phyloP scores from a whole-genome alignment of 2,888 invertebrate genomes.

The Elysia crispata region DNA sequence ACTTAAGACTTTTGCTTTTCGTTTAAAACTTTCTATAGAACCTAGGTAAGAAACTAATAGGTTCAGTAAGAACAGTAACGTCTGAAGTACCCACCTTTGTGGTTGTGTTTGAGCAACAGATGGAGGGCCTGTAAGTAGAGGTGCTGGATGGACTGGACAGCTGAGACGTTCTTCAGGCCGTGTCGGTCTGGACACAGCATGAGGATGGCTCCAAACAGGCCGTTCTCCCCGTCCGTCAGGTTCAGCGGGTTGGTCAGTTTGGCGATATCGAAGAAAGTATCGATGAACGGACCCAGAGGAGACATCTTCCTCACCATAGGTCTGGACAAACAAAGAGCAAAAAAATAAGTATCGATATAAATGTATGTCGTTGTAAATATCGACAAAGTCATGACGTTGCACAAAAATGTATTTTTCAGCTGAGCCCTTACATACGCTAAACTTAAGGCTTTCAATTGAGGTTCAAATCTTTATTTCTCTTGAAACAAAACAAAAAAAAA shows the following conservation, averaged over 20 bases:
- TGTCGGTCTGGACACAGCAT: slow-evolving; percentile 74
- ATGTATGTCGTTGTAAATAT: no score
- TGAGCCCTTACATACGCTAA: no score
- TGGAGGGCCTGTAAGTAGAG: slow-evolving; percentile 73
- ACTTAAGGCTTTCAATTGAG: no score
- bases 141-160: slow-evolving; percentile 70
- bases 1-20: no score
- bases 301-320: slow-evolving; percentile 64
- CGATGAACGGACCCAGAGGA: slow-evolving; percentile 74
- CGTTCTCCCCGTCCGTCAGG: slow-evolving; percentile 72
- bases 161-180: slow-evolving; percentile 65
- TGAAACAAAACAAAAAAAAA: no score
- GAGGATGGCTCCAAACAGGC: slow-evolving; percentile 74
- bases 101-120: slow-evolving; percentile 63
- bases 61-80: no score
- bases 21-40: no score
- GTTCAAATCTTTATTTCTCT: no score
- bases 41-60: no score
- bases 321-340: slow-evolving; percentile 60
- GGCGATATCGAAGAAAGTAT: slow-evolving; percentile 83
- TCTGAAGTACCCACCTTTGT: slow-evolving; percentile 59
- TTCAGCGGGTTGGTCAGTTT: slow-evolving; percentile 67
- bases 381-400: no score
- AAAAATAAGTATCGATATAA: no score
- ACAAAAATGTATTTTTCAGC: no score